A percentile compares a stretch with the other conserved stretches of the same genome.
These are phyloP conservation scores for Callocephalon fimbriatum DNA, from an alignment of 2,113 vertebrate genomes.

Conservation along the genomic window DNA sequence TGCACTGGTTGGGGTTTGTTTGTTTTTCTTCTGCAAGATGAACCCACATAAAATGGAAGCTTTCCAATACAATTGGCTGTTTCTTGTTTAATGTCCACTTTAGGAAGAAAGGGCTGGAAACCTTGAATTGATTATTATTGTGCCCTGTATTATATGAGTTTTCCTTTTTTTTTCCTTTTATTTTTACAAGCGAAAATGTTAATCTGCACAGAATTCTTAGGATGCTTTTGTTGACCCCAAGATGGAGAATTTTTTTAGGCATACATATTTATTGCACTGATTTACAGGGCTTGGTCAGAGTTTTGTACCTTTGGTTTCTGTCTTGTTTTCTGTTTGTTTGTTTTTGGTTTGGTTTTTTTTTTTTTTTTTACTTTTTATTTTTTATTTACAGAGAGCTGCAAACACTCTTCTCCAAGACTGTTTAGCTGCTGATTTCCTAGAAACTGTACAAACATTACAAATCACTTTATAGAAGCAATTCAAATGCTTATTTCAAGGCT, in stretches of 20 bases:
- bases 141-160: neutral
- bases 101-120: neutral
- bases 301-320: neutral
- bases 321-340: neutral
- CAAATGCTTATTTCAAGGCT: neutral
- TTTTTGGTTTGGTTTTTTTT: neutral
- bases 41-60: neutral
- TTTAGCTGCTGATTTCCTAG: slow-evolving; percentile 7
- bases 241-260: neutral
- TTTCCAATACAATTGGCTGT: neutral
- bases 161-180: neutral
- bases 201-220: neutral
- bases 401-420: neutral
- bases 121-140: neutral
- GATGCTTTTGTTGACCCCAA: neutral
- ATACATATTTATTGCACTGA: neutral
- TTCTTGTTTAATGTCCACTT: neutral
- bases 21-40: neutral
- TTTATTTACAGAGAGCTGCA: neutral
- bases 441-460: neutral
- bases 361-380: neutral
- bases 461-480: neutral
- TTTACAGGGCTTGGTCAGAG: neutral
- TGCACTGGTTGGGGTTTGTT: neutral
- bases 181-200: neutral